A percentile compares a stretch with the other conserved stretches of the same genome.
phyloP scores from a whole-genome alignment of 2,888 invertebrate genomes.

The Andrena praecox region DNA sequence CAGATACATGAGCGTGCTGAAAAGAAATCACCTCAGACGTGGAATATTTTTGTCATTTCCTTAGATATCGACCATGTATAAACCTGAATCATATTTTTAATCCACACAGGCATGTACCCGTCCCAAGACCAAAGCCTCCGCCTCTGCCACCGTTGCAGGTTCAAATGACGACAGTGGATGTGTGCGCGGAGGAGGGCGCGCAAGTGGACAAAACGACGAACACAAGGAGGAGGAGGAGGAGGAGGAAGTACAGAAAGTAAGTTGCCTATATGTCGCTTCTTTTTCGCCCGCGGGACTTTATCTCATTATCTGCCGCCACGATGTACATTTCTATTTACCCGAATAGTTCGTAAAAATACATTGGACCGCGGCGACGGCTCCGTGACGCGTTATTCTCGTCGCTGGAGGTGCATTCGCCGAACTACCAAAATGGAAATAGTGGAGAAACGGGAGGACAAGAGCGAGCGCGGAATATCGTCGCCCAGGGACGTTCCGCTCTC shows the following conservation, averaged over 20 bases:
- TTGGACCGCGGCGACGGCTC: constrained; percentile 1
- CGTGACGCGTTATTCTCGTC: constrained; percentile 62
- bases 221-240: constrained; percentile 1
- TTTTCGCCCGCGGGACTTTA: neutral
- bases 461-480: neutral
- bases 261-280: neutral
- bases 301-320: neutral
- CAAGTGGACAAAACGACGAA: no score
- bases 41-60: no score
- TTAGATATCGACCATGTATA: no score
- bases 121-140: constrained; percentile 61
- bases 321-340: neutral
- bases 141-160: constrained; percentile 47
- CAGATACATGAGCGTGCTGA: no score
- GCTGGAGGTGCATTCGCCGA: constrained; percentile 50
- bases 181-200: neutral
- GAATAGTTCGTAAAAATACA: constrained; percentile 50
- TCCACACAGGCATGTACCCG: constrained; percentile 46
- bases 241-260: neutral
- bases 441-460: neutral
- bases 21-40: no score
- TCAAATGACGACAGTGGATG: neutral
- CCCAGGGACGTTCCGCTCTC: neutral
- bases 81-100: neutral
- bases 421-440: constrained; percentile 40